phyloP scores from a whole-genome alignment of 53 echinoderm and acorn worm genomes.

The Hippasteria phrygiana region DNA sequence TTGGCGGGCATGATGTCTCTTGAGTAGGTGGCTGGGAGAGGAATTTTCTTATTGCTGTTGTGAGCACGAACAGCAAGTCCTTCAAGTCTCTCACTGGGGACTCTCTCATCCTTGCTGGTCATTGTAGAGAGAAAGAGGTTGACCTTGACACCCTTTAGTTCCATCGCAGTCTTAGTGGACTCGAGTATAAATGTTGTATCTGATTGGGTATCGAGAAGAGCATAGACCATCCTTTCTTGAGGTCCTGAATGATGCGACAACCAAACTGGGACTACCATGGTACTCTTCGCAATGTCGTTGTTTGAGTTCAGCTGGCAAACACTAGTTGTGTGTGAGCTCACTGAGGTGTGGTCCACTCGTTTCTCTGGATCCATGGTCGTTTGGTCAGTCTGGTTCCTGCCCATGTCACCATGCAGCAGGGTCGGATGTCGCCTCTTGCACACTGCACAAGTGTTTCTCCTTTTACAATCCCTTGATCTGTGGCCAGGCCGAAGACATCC shows the following conservation, averaged over 20 bases:
- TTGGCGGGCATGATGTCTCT: slow-evolving; percentile 69
- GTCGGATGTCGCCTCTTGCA: slow-evolving; percentile 69
- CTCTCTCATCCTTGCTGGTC: slow-evolving; percentile 16
- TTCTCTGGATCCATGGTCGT: neutral
- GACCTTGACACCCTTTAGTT: slow-evolving; percentile 35
- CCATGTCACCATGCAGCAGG: slow-evolving; percentile 48
- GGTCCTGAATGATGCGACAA: slow-evolving; percentile 19
- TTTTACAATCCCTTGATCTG: slow-evolving; percentile 51
- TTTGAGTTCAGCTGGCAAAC: slow-evolving; percentile 16
- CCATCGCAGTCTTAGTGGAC: neutral
- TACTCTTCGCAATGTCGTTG: neutral
- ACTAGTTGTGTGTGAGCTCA: neutral
- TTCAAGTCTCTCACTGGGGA: slow-evolving; percentile 13
- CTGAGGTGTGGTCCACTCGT: neutral
- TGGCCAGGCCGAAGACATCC: slow-evolving; percentile 70
- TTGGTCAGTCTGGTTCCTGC: slow-evolving; percentile 11
- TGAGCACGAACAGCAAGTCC: slow-evolving; percentile 41
- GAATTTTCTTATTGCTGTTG: slow-evolving; percentile 15
- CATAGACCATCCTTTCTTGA: slow-evolving; percentile 34
- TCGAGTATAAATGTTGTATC: slow-evolving; percentile 50
- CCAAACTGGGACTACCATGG: slow-evolving; percentile 53
- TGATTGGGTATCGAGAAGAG: slow-evolving; percentile 47
- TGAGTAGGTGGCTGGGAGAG: slow-evolving; percentile 34
- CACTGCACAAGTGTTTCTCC: slow-evolving; percentile 20
- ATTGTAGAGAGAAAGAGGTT: slow-evolving; percentile 58